Evolutionary conservation across 2,797 vertebrate species (phyloP).

Genomic region (Halcyon smyrnensis): DNA sequence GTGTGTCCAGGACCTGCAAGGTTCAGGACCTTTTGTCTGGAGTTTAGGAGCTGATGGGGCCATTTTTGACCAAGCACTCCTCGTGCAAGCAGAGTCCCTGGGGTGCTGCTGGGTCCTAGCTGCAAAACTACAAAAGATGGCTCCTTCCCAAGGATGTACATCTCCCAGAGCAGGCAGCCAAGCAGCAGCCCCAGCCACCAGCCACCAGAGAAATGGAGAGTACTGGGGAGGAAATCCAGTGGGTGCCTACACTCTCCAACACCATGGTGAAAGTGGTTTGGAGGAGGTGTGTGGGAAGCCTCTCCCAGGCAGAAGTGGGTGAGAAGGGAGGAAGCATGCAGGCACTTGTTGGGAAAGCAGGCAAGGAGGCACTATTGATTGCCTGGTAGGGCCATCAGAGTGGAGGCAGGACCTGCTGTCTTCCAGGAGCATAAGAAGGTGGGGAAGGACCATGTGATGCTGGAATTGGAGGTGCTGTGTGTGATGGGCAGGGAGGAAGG

Average conservation of each 20-base stretch:
- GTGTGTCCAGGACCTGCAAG: too few species aligned
- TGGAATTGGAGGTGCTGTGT: background rate
- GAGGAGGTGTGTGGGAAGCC: background rate
- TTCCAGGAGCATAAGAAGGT: background rate
- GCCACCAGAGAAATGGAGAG: background rate
- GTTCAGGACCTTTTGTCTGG: background rate
- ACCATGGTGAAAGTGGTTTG: background rate
- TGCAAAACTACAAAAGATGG: background rate
- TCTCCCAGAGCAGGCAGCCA: background rate
- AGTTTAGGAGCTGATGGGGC: background rate
- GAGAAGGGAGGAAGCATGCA: background rate
- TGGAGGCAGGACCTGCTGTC: background rate
- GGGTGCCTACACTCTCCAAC: rapidly evolving
- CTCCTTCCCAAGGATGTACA: background rate
- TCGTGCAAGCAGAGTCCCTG: background rate
- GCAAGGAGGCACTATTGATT: background rate
- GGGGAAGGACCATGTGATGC: background rate
- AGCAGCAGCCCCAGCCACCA: background rate
- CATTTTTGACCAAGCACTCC: background rate
- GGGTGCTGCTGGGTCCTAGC: background rate
- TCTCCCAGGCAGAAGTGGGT: background rate
- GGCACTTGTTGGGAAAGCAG: background rate
- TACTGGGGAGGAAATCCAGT: background rate
- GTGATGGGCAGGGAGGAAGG: background rate
- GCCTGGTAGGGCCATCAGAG: background rate